A percentile compares a stretch with the other conserved stretches of the same genome.
Conservation (phyloP, 1,140 invertebrate species). For the Acyrthosiphon pisum region DNA sequence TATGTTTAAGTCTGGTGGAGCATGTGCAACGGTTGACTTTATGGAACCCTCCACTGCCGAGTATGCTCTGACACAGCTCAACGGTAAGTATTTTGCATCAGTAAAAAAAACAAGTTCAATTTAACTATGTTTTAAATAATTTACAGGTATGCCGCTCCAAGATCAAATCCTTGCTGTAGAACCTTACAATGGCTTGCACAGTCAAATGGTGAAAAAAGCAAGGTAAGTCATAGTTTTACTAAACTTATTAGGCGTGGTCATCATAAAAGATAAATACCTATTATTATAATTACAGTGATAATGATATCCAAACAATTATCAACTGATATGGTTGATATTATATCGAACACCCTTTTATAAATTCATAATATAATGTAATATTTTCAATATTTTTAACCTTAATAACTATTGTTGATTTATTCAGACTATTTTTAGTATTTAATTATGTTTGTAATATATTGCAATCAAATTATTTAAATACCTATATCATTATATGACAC, state of each 20-base stretch:
- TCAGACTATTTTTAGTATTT: background rate
- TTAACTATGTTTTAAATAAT: background rate
- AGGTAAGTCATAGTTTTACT: constrained; percentile 9
- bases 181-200: constrained; percentile 47
- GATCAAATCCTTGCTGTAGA: constrained; percentile 31
- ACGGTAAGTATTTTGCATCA: constrained; percentile 25
- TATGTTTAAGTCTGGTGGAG: constrained; percentile 49
- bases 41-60: constrained; percentile 49
- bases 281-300: background rate
- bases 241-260: constrained; percentile 15
- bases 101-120: background rate
- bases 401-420: background rate
- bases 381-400: background rate
- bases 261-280: background rate
- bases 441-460: background rate
- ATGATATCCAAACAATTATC: background rate
- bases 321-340: background rate
- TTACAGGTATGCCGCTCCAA: constrained; percentile 42
- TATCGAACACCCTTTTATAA: background rate
- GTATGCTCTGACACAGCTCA: constrained; percentile 30
- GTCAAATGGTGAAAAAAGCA: constrained; percentile 56
- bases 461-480: background rate
- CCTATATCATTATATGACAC: background rate
- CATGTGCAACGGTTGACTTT: constrained; percentile 50
- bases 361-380: background rate